Percentiles rank a stretch among this genome's conserved stretches.
Evolutionary conservation across 2,797 vertebrate species (phyloP).

Genomic region (Tapera naevia): DNA sequence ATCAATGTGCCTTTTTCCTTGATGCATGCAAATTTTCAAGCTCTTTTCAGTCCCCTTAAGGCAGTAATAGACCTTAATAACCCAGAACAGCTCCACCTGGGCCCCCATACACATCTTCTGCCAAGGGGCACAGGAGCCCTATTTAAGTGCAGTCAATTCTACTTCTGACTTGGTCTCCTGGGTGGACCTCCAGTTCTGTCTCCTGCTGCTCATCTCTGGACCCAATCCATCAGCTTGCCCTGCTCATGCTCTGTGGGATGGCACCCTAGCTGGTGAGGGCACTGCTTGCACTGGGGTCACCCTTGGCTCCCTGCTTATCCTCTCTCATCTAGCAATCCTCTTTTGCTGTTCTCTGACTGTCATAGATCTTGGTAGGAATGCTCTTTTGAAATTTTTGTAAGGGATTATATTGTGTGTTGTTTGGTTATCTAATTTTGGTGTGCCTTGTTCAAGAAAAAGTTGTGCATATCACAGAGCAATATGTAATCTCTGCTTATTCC

Average conservation of each 20-base stretch:
- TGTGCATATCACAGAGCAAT: background rate
- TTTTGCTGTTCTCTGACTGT: background rate
- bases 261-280: background rate
- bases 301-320: background rate
- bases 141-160: background rate
- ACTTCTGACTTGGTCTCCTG: background rate
- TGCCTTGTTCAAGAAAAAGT: background rate
- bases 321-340: background rate
- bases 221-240: background rate
- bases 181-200: background rate
- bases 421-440: background rate
- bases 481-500: background rate
- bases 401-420: background rate
- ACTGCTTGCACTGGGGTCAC: background rate
- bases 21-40: background rate
- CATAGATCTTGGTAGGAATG: background rate
- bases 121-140: background rate
- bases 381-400: background rate
- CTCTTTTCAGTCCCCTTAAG: background rate
- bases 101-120: accelerated
- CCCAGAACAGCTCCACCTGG: background rate
- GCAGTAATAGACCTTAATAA: background rate
- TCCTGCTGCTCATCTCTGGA: background rate
- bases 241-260: background rate
- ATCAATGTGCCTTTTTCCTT: background rate